Evolutionary conservation across 2,113 vertebrate species (phyloP).

Genomic region (Pseudolaguvia tuberculata): DNA sequence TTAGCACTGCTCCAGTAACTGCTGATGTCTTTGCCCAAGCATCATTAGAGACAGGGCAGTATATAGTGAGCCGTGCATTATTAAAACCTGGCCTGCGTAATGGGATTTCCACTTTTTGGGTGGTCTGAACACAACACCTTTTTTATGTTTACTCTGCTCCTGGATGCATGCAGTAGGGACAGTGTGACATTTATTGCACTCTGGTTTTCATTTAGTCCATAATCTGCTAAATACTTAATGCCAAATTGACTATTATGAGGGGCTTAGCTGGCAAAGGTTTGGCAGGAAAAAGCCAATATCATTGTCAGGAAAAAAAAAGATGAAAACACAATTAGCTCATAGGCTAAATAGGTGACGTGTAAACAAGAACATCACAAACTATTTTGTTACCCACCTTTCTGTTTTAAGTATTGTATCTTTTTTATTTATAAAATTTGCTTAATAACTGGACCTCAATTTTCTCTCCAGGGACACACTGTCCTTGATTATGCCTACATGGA

Average conservation of each 20-base stretch:
- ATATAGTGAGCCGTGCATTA: slow-evolving; percentile 31
- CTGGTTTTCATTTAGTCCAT: slow-evolving; percentile 49
- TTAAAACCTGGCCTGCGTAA: slow-evolving; percentile 28
- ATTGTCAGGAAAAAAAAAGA: slow-evolving; percentile 33
- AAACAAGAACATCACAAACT: slow-evolving; percentile 17
- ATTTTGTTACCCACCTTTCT: background rate
- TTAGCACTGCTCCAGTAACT: slow-evolving; percentile 22
- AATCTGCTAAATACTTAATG: slow-evolving; percentile 58
- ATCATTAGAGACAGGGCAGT: slow-evolving; percentile 39
- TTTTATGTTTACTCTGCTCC: slow-evolving; percentile 22
- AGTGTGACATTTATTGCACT: slow-evolving; percentile 40
- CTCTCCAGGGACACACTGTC: slow-evolving; percentile 60
- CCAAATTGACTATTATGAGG: slow-evolving; percentile 58
- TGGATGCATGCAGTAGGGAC: slow-evolving; percentile 21
- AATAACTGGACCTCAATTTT: slow-evolving; percentile 13
- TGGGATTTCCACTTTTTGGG: slow-evolving; percentile 35
- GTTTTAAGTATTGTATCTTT: background rate
- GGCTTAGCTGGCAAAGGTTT: slow-evolving; percentile 48
- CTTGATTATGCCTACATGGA: slow-evolving; percentile 68
- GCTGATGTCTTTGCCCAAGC: slow-evolving; percentile 32
- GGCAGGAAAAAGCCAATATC: slow-evolving; percentile 48
- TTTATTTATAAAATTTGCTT: slow-evolving; percentile 1
- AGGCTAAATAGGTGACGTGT: slow-evolving; percentile 42
- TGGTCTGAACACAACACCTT: slow-evolving; percentile 27
- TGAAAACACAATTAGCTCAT: slow-evolving; percentile 59